Evolutionary conservation across 2,797 vertebrate species (phyloP), one percentile per base, ranked within the genome.

Genomic region (Labroides dimidiatus): DNA sequence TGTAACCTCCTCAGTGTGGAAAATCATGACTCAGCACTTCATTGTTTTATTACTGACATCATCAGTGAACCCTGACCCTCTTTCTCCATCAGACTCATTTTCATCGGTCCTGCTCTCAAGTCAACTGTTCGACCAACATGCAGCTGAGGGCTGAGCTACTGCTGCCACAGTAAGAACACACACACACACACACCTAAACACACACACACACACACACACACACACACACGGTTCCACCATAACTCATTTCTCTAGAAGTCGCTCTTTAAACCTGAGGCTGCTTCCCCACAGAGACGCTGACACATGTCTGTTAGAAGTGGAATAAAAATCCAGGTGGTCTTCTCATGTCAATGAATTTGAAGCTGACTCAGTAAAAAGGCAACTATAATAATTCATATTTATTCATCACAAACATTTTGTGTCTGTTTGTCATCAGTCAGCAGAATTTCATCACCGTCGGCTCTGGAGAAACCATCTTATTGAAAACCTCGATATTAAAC

Each of bases 101-200:
- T 88, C 94, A 95, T 80, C 96, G 98, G 42, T 93, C 95, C 87
- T 99, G 98, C 83, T 93, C 84, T 50, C 90, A 93, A 80, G 89
- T 90, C 80, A 96, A 97, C 85, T 99, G 98, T 84, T 97, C 96
- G 0, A 95, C 96, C 50, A 94, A 99, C 91, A 90, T 99, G 82
- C 96, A 95, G 74, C 86, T 99, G 74, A 94, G 94, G 73, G 95
- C 95, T 72, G 92, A 91, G 78, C 85, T 97, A 47, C 90, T 87
- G 72, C 94, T 97, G 87, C 94, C 93, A 37, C 93, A 95, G 98
- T 99, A 95, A 95, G 96, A 95, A 43, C 50, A 66, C 47, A 69
- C 36, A 36, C 41, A 57, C 5, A 53, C 47, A 43, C 55, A 76
- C 49, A 61, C 53, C 54, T 41, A 54, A 61, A 70, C 24, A 45